phyloP scores from a whole-genome alignment of 1,140 invertebrate species.

The Drosophila hydei region DNA sequence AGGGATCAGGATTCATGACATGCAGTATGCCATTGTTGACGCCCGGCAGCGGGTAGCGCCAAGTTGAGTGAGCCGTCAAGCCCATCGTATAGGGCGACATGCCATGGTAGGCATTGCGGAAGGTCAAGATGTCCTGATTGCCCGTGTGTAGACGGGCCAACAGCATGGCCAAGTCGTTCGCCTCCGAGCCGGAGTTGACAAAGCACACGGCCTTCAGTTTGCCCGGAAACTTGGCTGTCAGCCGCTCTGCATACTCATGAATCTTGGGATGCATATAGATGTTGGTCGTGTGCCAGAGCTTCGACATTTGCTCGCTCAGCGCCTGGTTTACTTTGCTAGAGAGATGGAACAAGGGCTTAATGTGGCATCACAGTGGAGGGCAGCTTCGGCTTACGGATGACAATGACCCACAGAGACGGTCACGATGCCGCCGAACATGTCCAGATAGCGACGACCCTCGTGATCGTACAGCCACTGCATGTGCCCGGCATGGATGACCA shows the following conservation, averaged over 20 bases:
- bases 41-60: conserved; percentile 90
- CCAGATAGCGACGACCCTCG: conserved; percentile 93
- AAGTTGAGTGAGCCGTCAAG: conserved; percentile 91
- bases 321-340: conserved; percentile 90
- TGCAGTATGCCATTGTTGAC: conserved; percentile 92
- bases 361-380: background rate
- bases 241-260: conserved; percentile 94
- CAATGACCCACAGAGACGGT: conserved; percentile 99
- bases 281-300: conserved; percentile 95
- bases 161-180: conserved; percentile 96
- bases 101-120: conserved; percentile 96
- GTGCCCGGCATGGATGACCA: conserved; percentile 93
- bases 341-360: conserved; percentile 46
- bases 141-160: conserved; percentile 94
- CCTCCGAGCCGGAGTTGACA: conserved; percentile 98
- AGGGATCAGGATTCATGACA: conserved; percentile 97
- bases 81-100: conserved; percentile 93
- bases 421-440: conserved; percentile 98
- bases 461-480: conserved; percentile 97
- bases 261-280: conserved; percentile 95
- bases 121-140: conserved; percentile 92
- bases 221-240: conserved; percentile 92
- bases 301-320: conserved; percentile 90
- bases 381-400: conserved; percentile 93
- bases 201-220: conserved; percentile 96